Evolutionary conservation across 2,888 invertebrate species (phyloP).

Genomic region (Alloplasta piceator): DNA sequence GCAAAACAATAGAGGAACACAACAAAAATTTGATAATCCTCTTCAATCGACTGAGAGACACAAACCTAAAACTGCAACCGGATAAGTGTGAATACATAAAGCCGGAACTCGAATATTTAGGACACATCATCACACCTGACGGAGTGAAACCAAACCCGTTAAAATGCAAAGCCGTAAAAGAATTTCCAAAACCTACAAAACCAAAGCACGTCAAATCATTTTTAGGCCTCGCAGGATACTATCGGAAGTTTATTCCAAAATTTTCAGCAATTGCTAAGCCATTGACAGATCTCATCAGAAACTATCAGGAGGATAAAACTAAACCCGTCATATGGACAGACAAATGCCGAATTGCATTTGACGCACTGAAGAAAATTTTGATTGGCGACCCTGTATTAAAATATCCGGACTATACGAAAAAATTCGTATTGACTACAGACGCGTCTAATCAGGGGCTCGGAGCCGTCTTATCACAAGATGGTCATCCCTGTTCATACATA

Average conservation of each 20-base stretch:
- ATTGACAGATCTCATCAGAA: conserved; percentile 39
- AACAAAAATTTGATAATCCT: conserved; percentile 54
- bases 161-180: conserved; percentile 63
- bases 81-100: conserved; percentile 66
- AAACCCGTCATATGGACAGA: conserved; percentile 43
- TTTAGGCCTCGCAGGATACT: conserved; percentile 67
- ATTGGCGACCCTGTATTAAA: conserved; percentile 51
- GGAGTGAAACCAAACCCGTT: conserved; percentile 68
- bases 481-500: conserved; percentile 76
- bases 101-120: conserved; percentile 63
- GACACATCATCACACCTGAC: conserved; percentile 64
- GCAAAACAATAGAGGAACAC: conserved; percentile 57
- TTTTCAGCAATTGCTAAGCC: conserved; percentile 62
- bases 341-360: conserved; percentile 37
- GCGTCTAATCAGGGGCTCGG: conserved; percentile 74
- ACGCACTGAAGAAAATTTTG: conserved; percentile 22
- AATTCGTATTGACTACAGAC: conserved; percentile 74
- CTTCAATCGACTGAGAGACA: conserved; percentile 56
- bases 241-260: conserved; percentile 66
- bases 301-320: conserved; percentile 29
- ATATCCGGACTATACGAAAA: conserved; percentile 71
- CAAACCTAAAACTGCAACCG: conserved; percentile 60
- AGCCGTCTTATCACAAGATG: conserved; percentile 76
- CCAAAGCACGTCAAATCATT: conserved; percentile 67
- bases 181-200: conserved; percentile 65